Conservation (phyloP, 2,113 vertebrate genomes). For the Hiodon tergisus region DNA sequence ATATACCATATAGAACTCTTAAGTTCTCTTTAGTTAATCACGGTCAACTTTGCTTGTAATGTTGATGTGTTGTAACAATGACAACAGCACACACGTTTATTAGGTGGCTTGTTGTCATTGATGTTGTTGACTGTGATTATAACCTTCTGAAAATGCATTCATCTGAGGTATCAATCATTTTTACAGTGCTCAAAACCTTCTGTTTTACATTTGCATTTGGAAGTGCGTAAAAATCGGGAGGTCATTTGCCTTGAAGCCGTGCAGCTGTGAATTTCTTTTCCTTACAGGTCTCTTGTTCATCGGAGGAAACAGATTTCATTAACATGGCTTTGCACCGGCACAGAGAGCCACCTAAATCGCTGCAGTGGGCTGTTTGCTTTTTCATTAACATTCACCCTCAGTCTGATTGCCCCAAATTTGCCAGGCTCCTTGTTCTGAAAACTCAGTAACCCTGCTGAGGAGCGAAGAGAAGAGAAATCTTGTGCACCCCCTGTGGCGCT, state of each 20-base stretch:
- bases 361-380: conserved; percentile 45
- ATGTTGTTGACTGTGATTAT: too few species aligned
- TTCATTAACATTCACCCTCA: conserved; percentile 48
- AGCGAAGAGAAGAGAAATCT: conserved; percentile 15
- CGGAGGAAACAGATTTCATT: conserved; percentile 36
- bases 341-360: conserved; percentile 32
- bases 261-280: conserved; percentile 47
- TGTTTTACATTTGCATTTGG: conserved; percentile 34
- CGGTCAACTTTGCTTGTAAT: too few species aligned
- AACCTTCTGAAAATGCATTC: too few species aligned
- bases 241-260: conserved; percentile 43
- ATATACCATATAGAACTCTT: not conserved
- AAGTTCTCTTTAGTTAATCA: too few species aligned
- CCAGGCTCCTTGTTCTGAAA: conserved; percentile 32
- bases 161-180: not conserved
- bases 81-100: too few species aligned
- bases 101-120: too few species aligned
- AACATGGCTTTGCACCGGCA: conserved; percentile 42
- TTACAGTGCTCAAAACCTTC: not conserved
- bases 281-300: conserved; percentile 41
- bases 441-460: conserved; percentile 23
- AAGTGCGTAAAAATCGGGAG: conserved; percentile 36
- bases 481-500: conserved; percentile 27
- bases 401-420: conserved; percentile 40
- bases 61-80: too few species aligned